A percentile compares a stretch with the other conserved stretches of the same genome.
Evolutionary conservation across 2,797 vertebrate genomes (phyloP).

Genomic region (Podarcis lilfordi): DNA sequence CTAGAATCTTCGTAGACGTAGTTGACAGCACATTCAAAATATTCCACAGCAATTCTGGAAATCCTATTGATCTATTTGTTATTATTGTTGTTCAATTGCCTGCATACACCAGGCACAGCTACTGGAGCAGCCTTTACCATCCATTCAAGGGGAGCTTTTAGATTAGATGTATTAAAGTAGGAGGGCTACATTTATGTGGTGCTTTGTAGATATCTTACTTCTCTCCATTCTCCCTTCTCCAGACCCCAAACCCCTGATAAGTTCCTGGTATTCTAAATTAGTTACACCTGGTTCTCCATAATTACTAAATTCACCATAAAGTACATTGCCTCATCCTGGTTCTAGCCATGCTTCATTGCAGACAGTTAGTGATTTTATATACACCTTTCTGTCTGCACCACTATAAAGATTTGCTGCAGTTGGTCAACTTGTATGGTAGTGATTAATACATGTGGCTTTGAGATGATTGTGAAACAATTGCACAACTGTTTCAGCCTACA

Average conservation of each 20-base stretch:
- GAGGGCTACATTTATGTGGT: not conserved
- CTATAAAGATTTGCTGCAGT: no score
- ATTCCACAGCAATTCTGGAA: not conserved
- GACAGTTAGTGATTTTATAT: not conserved
- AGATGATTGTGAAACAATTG: no score
- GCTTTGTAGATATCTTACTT: not conserved
- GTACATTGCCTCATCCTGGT: not conserved
- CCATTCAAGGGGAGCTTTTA: not conserved
- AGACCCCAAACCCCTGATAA: not conserved
- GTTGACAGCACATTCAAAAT: not conserved
- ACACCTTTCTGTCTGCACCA: not conserved
- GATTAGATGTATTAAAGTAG: not conserved
- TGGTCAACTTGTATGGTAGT: no score
- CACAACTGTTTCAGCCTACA: no score
- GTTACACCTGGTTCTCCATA: not conserved
- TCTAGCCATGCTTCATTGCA: not conserved
- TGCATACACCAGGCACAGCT: not conserved
- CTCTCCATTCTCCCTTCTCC: not conserved
- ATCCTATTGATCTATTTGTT: not conserved
- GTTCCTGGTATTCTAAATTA: not conserved
- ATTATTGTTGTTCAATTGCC: not conserved
- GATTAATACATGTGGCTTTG: no score
- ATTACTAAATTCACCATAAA: not conserved
- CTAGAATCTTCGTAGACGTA: not conserved
- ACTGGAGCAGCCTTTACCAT: not conserved